A percentile compares a stretch with the other conserved stretches of the same genome.
Evolutionary conservation across 2,113 vertebrate genomes (phyloP).

Genomic region (Lepus europaeus): DNA sequence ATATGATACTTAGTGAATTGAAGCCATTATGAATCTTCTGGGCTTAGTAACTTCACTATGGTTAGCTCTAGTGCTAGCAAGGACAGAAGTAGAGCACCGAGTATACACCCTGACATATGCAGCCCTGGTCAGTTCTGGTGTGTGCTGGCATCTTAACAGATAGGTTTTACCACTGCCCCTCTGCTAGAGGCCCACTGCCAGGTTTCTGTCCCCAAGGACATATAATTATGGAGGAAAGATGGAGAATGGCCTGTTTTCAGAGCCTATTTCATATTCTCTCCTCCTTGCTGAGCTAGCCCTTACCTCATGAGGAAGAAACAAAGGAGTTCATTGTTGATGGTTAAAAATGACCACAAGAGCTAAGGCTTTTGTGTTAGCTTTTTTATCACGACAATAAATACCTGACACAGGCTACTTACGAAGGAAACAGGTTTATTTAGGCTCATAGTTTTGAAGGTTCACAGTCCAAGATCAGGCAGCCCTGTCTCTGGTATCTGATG

Average conservation of each 20-base stretch:
- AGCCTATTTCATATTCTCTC: background rate
- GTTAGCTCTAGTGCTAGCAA: background rate
- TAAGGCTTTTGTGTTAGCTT: background rate
- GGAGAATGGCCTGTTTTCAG: background rate
- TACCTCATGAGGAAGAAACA: background rate
- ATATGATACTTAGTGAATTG: background rate
- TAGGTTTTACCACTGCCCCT: background rate
- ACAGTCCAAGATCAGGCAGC: no score
- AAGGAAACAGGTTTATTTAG: no score
- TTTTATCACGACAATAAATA: no score
- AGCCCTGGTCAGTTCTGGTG: background rate
- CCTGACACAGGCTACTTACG: no score
- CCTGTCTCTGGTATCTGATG: no score
- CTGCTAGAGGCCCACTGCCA: background rate
- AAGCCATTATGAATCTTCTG: background rate
- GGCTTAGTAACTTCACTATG: background rate
- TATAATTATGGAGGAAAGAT: background rate
- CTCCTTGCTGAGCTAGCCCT: background rate
- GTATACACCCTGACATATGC: fast-evolving
- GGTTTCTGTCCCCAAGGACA: background rate
- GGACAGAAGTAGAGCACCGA: background rate
- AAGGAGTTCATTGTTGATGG: background rate
- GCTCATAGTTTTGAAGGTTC: no score
- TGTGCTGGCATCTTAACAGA: background rate
- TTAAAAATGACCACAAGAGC: background rate